A percentile compares a stretch with the other conserved stretches of the same genome.
Conservation (phyloP, 2,888 invertebrate species). For the Hydraecia micacea region DNA sequence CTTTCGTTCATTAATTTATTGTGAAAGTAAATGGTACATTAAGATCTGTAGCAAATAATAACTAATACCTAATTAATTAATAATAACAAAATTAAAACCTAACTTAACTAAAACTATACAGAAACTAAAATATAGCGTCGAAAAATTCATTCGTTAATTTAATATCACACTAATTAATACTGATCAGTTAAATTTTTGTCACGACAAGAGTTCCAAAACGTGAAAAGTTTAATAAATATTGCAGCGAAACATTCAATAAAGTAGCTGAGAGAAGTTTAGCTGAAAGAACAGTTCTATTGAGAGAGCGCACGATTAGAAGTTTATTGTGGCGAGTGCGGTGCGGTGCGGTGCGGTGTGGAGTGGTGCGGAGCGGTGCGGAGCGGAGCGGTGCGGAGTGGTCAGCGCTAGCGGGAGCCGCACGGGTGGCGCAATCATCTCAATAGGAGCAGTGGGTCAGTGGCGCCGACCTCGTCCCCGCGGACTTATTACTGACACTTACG, state of each 20-base stretch:
- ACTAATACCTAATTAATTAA: too few relatives aligned
- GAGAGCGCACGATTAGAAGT: not conserved
- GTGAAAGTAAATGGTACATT: too few relatives aligned
- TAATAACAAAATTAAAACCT: too few relatives aligned
- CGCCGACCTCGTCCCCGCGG: slow-evolving; percentile 10
- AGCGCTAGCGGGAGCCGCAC: not conserved
- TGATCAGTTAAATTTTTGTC: not conserved
- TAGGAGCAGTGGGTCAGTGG: slow-evolving; percentile 43
- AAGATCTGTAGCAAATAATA: too few relatives aligned
- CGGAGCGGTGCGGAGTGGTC: not conserved
- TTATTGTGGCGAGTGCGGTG: not conserved
- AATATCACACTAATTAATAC: not conserved
- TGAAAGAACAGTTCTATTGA: not conserved
- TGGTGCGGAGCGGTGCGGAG: not conserved
- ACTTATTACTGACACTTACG: not conserved
- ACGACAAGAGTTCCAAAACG: not conserved
- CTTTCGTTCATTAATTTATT: too few relatives aligned
- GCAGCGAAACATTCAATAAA: not conserved
- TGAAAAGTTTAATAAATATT: too few relatives aligned
- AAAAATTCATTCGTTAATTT: too few relatives aligned
- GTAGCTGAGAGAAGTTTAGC: not conserved
- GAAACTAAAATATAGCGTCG: too few relatives aligned
- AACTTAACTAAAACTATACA: too few relatives aligned
- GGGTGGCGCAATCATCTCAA: slow-evolving; percentile 19
- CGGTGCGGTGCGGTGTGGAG: not conserved